These are phyloP conservation scores for Phymanthus crucifer DNA, from an alignment of 92 coral and sea anemone species.

Conservation along the genomic window DNA sequence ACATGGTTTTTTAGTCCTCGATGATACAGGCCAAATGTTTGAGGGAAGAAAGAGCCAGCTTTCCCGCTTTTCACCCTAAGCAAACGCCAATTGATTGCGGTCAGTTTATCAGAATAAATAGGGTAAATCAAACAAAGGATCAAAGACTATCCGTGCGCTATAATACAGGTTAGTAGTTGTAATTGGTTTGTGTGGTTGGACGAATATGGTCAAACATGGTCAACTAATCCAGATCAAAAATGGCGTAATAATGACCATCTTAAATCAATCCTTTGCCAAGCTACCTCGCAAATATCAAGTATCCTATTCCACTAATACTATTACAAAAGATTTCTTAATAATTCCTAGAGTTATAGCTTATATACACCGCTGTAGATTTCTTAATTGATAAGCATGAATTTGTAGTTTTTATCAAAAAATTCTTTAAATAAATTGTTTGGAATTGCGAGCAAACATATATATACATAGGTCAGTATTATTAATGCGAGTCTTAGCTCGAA, in stretches of 20 bases:
- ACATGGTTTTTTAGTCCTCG: neutral
- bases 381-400: neutral
- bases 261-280: neutral
- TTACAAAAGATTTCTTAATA: neutral
- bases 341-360: too few relatives aligned
- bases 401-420: neutral
- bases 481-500: neutral
- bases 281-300: neutral
- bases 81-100: neutral
- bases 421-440: neutral
- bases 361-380: neutral
- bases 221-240: conserved; percentile 8
- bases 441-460: neutral
- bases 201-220: neutral
- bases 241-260: neutral
- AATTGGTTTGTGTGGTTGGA: conserved; percentile 5
- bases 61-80: neutral
- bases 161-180: neutral
- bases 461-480: too few relatives aligned
- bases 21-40: neutral
- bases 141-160: conserved; percentile 2
- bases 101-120: conserved; percentile 2
- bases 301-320: neutral
- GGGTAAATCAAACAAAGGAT: conserved; percentile 1
- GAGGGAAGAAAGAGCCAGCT: neutral